A percentile compares a stretch with the other conserved stretches of the same genome.
Evolutionary conservation across 2,888 invertebrate genomes (phyloP).

Genomic region (Campopleginae sp.): DNA sequence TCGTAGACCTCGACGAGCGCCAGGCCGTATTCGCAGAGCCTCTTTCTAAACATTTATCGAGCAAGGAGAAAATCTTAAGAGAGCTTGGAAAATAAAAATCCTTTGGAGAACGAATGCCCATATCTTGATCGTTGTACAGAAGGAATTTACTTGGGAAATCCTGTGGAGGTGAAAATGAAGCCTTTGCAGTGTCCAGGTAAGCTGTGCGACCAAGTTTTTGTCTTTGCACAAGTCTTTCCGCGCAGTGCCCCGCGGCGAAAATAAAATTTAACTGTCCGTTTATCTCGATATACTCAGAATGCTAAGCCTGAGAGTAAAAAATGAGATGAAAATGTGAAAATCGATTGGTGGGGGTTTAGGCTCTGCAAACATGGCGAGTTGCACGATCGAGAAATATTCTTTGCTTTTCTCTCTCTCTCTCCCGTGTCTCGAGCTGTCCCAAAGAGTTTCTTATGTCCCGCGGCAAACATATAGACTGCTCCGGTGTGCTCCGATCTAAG

Average conservation of each 20-base stretch:
- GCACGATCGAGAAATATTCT: conserved; percentile 38
- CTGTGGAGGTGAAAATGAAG: not conserved
- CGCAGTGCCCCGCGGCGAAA: too few species aligned
- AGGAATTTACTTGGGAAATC: not conserved
- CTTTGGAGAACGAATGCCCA: not conserved
- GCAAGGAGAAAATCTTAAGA: not conserved
- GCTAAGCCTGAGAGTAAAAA: not conserved
- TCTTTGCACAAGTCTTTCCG: conserved; percentile 19
- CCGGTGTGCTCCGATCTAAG: conserved; percentile 69
- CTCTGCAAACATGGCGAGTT: conserved; percentile 50
- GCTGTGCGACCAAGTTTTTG: too few species aligned
- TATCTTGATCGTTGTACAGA: not conserved
- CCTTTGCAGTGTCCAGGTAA: not conserved
- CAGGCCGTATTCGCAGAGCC: conserved; percentile 58
- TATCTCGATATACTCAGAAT: not conserved
- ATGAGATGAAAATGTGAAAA: conserved; percentile 8
- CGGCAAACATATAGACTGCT: conserved; percentile 45
- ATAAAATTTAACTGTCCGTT: not conserved
- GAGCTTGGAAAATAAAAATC: not conserved
- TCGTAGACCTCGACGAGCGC: conserved; percentile 38
- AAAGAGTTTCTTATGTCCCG: conserved; percentile 16
- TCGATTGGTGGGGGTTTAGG: conserved; percentile 23
- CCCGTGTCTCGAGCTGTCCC: not conserved
- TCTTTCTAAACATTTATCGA: not conserved
- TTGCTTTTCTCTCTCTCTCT: not conserved